phyloP scores from a whole-genome alignment of 37 sponge, comb jelly and placozoan species.

The Bolinopsis microptera region DNA sequence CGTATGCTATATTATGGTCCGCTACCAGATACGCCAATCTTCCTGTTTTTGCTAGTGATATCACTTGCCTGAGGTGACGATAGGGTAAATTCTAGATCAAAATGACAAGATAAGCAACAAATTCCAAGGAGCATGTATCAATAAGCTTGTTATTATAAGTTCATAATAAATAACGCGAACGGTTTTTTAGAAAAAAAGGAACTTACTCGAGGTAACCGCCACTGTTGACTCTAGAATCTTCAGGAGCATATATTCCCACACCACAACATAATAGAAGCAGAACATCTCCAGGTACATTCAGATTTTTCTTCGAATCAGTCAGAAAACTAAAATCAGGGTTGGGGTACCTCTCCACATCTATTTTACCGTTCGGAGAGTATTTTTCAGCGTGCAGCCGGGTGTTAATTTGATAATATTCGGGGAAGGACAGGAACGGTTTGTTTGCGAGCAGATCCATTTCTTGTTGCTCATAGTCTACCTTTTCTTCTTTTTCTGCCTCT shows the following conservation, averaged over 20 bases:
- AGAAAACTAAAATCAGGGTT: slow-evolving; percentile 12
- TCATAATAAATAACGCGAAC: too few species aligned
- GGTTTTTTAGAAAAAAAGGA: too few species aligned
- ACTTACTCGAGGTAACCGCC: slow-evolving; percentile 36
- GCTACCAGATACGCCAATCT: slow-evolving; percentile 39
- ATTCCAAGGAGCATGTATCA: too few species aligned
- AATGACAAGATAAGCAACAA: too few species aligned
- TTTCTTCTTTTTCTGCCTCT: not conserved
- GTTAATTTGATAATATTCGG: slow-evolving; percentile 48
- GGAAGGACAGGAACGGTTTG: slow-evolving; percentile 56
- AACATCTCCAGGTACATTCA: not conserved
- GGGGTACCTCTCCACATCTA: not conserved
- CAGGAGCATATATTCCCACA: slow-evolving; percentile 50
- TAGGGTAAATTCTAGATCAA: too few species aligned
- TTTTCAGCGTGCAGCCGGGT: slow-evolving; percentile 28
- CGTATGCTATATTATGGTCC: slow-evolving; percentile 56
- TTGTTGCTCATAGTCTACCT: slow-evolving; percentile 19
- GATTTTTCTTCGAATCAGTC: not conserved
- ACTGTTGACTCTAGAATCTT: not conserved
- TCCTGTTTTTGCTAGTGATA: not conserved
- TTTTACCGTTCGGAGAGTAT: not conserved
- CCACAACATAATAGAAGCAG: slow-evolving; percentile 55
- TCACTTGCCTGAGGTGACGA: slow-evolving; percentile 31
- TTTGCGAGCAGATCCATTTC: slow-evolving; percentile 20
- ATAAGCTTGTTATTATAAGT: too few species aligned